Conservation (phyloP, 2,113 vertebrate species). For the Heterotis niloticus region DNA sequence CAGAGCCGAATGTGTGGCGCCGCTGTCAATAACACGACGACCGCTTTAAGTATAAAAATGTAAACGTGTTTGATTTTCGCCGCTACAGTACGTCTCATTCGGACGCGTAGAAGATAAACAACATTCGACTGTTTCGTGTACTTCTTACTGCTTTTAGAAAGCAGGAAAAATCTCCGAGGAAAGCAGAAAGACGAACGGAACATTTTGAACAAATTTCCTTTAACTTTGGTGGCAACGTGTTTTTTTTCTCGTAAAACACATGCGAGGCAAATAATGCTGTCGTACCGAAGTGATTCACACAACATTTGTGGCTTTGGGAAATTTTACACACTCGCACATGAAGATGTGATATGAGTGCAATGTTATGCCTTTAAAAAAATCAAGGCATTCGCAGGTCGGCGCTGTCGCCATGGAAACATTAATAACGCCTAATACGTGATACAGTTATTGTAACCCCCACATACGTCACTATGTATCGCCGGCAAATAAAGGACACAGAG, state of each 20-base stretch:
- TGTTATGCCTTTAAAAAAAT: slow-evolving; percentile 22
- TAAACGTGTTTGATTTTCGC: slow-evolving; percentile 38
- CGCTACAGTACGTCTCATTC: not conserved
- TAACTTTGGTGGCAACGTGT: no score
- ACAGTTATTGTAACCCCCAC: not conserved
- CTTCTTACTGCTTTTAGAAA: not conserved
- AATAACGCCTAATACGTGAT: slow-evolving; percentile 10
- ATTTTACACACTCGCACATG: slow-evolving; percentile 3
- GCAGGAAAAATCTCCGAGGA: not conserved
- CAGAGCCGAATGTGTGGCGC: slow-evolving; percentile 20
- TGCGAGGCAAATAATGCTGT: not conserved
- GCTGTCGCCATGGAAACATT: not conserved
- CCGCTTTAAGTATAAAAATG: slow-evolving; percentile 24
- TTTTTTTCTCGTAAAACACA: slow-evolving; percentile 2
- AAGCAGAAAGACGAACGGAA: not conserved
- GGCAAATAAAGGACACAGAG: slow-evolving; percentile 14
- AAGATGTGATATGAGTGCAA: not conserved
- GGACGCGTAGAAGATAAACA: not conserved
- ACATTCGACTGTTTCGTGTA: not conserved
- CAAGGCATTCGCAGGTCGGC: slow-evolving; percentile 24
- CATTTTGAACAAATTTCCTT: not conserved
- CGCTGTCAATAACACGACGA: slow-evolving; percentile 4
- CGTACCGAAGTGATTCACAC: not conserved
- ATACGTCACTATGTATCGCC: slow-evolving; percentile 11
- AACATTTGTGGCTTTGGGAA: slow-evolving; percentile 5